These are phyloP conservation scores for Pseudorasbora parva DNA, from an alignment of 2,113 vertebrate genomes.

Conservation along the genomic window DNA sequence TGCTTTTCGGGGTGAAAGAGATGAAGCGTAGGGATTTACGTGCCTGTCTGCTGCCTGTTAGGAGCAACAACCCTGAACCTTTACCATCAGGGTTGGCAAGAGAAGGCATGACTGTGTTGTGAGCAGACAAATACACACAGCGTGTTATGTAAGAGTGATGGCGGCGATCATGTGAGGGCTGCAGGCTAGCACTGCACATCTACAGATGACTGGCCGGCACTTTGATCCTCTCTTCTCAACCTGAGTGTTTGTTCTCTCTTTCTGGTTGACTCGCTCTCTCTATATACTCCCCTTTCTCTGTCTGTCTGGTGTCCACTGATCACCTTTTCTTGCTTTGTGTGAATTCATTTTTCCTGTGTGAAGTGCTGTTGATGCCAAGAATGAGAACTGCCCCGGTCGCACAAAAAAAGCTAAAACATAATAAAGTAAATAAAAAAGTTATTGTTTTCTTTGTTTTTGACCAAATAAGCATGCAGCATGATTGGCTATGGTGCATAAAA, in stretches of 20 bases:
- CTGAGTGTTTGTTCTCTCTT: slow-evolving; percentile 41
- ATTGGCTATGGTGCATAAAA: no score
- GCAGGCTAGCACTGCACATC: slow-evolving; percentile 59
- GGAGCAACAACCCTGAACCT: slow-evolving; percentile 23
- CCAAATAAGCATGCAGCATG: no score
- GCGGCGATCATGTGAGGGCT: slow-evolving; percentile 61
- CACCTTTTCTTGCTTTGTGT: not conserved
- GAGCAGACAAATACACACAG: slow-evolving; percentile 3
- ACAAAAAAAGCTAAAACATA: no score
- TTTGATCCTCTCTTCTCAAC: slow-evolving; percentile 64
- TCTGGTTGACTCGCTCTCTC: slow-evolving; percentile 27
- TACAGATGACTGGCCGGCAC: slow-evolving; percentile 49
- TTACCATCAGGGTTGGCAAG: slow-evolving; percentile 5
- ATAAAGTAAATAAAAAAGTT: no score
- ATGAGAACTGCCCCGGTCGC: no score
- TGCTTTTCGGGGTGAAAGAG: not conserved
- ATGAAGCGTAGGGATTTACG: not conserved
- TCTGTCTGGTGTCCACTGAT: slow-evolving; percentile 19
- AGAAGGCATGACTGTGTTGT: not conserved
- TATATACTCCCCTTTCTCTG: slow-evolving; percentile 27
- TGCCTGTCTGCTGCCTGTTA: slow-evolving; percentile 15
- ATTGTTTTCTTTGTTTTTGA: no score
- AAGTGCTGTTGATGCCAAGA: not conserved
- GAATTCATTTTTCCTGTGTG: not conserved
- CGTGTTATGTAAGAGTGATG: slow-evolving; percentile 51